These are phyloP conservation scores for Stichodactyla mertensii DNA, from an alignment of 64 coral and sea anemone species.

Conservation along the genomic window DNA sequence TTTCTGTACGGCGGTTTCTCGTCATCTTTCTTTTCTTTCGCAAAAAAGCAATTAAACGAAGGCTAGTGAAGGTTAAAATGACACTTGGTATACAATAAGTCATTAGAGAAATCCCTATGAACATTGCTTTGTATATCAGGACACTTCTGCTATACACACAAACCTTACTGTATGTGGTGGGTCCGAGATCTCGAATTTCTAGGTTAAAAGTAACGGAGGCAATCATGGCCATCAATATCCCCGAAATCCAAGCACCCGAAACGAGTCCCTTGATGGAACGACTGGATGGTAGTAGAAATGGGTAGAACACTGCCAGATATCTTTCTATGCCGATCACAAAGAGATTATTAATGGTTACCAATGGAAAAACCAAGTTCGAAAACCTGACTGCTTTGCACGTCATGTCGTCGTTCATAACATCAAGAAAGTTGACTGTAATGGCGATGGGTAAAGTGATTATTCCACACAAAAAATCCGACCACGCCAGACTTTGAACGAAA, in stretches of 20 bases:
- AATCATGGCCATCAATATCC: not conserved
- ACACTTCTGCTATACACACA: not conserved
- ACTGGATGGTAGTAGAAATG: not conserved
- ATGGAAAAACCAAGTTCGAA: not conserved
- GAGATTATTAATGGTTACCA: slow-evolving; percentile 9
- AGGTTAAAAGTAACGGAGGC: too few relatives aligned
- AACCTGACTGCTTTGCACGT: not conserved
- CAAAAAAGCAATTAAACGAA: not conserved
- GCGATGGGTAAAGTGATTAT: not conserved
- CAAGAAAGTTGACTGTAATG: not conserved
- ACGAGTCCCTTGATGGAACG: not conserved
- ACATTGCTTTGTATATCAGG: not conserved
- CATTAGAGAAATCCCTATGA: not conserved
- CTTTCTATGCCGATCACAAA: slow-evolving; percentile 7
- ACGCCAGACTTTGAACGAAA: not conserved
- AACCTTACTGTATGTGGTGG: not conserved
- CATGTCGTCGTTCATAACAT: not conserved
- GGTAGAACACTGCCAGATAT: slow-evolving; percentile 10
- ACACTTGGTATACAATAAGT: not conserved
- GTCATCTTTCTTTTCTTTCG: not conserved
- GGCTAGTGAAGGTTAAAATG: not conserved
- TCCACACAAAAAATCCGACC: not conserved
- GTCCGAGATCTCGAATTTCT: not conserved
- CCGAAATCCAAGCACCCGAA: not conserved
- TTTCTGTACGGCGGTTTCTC: not conserved